These are phyloP conservation scores for Drosophila triauraria DNA, from an alignment of 1,140 invertebrate species.

Conservation along the genomic window DNA sequence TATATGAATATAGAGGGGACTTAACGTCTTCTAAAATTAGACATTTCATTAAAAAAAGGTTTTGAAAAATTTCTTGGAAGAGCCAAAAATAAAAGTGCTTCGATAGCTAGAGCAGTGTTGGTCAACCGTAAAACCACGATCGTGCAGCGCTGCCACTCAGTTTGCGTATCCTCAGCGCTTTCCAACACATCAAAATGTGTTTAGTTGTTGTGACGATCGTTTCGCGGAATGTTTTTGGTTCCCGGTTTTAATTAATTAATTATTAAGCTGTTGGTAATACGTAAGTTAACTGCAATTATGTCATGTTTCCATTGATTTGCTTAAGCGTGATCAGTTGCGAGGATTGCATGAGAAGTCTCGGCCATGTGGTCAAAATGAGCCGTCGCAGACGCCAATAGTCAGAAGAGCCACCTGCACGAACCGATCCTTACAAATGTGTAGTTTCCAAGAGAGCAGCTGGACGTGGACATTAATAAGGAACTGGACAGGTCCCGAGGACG, in stretches of 20 bases:
- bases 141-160: background rate
- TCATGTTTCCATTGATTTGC: too few species aligned
- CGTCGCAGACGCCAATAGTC: background rate
- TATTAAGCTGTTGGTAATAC: background rate
- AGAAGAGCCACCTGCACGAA: background rate
- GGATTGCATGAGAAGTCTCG: background rate
- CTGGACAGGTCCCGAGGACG: background rate
- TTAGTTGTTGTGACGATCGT: background rate
- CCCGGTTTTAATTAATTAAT: background rate
- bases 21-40: background rate
- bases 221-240: background rate
- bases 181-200: background rate
- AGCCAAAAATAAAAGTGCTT: too few species aligned
- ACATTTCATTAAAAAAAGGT: too few species aligned
- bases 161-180: background rate
- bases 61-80: background rate
- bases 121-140: background rate
- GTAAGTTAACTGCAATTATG: background rate
- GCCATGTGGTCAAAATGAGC: too few species aligned
- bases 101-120: background rate
- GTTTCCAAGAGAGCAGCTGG: too few species aligned
- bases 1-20: background rate
- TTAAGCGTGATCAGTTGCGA: background rate
- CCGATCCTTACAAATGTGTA: too few species aligned
- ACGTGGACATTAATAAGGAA: background rate